A percentile compares a stretch with the other conserved stretches of the same genome.
Evolutionary conservation across 2,888 invertebrate species (phyloP).

Genomic region (Ochropleura plecta): DNA sequence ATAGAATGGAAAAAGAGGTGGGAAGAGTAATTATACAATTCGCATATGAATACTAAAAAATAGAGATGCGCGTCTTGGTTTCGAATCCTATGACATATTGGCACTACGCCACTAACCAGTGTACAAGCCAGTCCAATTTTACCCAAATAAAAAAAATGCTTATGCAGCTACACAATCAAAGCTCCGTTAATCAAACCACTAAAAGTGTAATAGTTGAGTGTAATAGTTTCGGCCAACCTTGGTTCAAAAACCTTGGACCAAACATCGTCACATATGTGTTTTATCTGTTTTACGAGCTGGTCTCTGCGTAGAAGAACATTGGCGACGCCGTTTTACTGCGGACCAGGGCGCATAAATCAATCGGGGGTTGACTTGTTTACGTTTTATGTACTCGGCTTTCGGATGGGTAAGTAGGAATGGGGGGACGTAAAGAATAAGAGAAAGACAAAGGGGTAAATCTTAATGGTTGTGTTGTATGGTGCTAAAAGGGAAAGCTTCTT

Average conservation of each 20-base stretch:
- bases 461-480: not conserved
- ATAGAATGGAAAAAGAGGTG: too few relatives aligned
- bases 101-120: too few relatives aligned
- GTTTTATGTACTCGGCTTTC: conserved; percentile 51
- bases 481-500: not conserved
- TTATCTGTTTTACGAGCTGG: conserved; percentile 57
- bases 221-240: conserved; percentile 18
- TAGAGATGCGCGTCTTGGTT: too few relatives aligned
- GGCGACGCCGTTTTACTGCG: conserved; percentile 60
- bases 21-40: too few relatives aligned
- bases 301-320: conserved; percentile 52
- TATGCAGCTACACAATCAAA: not conserved
- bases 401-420: conserved; percentile 35
- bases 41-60: too few relatives aligned
- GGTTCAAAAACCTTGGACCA: conserved; percentile 8
- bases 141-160: not conserved
- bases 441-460: conserved; percentile 24
- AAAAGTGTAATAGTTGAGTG: not conserved
- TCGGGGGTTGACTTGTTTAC: conserved; percentile 58
- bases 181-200: not conserved
- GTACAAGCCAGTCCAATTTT: not conserved
- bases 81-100: too few relatives aligned
- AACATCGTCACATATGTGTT: conserved; percentile 51
- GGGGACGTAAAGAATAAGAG: conserved; percentile 24
- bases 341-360: conserved; percentile 60